A percentile compares a stretch with the other conserved stretches of the same genome.
phyloP scores from a whole-genome alignment of 1,140 invertebrate genomes.

The Diachasma alloeum region DNA sequence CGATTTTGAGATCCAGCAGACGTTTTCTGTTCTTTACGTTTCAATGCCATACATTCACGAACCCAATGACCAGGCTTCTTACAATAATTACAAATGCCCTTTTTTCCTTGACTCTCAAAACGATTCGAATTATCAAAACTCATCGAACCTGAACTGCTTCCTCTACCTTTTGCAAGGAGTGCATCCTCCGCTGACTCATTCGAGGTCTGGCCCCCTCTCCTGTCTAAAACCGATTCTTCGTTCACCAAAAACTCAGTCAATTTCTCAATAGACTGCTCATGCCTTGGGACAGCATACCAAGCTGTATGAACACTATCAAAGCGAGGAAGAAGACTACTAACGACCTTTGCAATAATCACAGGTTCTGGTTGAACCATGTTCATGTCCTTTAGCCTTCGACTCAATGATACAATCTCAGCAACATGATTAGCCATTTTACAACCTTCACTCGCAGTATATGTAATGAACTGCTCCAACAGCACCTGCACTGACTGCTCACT shows the following conservation, averaged over 20 bases:
- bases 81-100: neutral
- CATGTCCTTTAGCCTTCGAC: slow-evolving; percentile 18
- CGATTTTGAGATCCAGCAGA: neutral
- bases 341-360: slow-evolving; percentile 30
- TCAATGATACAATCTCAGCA: slow-evolving; percentile 25
- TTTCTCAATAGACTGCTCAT: slow-evolving; percentile 25
- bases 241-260: slow-evolving; percentile 23
- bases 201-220: neutral
- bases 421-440: slow-evolving; percentile 23
- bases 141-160: neutral
- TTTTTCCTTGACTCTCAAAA: neutral
- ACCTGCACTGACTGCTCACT: slow-evolving; percentile 35
- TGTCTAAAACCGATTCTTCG: slow-evolving; percentile 21
- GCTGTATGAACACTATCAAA: slow-evolving; percentile 31
- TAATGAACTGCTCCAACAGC: slow-evolving; percentile 35
- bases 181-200: neutral
- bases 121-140: neutral
- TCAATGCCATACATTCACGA: neutral
- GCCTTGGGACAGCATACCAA: slow-evolving; percentile 28
- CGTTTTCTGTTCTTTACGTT: too few relatives aligned
- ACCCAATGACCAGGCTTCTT: neutral
- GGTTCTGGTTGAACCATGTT: slow-evolving; percentile 21
- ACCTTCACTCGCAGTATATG: slow-evolving; percentile 12
- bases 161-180: neutral
- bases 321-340: slow-evolving; percentile 22